Evolutionary conservation across 2,888 invertebrate species (phyloP).

Genomic region (Hetaerina titia): DNA sequence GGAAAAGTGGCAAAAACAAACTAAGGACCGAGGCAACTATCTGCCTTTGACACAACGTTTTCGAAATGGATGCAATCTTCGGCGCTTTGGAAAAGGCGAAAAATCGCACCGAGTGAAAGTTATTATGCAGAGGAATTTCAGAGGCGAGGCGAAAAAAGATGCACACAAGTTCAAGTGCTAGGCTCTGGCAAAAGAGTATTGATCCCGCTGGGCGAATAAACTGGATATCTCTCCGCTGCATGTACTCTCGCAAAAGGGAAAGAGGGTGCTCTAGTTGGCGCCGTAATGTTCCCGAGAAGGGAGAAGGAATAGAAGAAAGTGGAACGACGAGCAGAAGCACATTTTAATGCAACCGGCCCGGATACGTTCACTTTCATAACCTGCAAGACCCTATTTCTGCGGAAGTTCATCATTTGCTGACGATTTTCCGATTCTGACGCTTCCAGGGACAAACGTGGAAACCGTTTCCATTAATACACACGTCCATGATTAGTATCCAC

Average conservation of each 20-base stretch:
- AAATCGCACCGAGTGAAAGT: neutral
- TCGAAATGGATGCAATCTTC: neutral
- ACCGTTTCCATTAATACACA: no score
- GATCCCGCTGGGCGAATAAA: neutral
- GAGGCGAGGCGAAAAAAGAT: neutral
- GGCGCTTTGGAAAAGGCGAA: neutral
- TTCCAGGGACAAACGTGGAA: no score
- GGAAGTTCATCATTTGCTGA: no score
- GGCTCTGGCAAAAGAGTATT: conserved; percentile 21
- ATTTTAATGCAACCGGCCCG: no score
- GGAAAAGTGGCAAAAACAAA: no score
- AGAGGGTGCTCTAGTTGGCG: neutral
- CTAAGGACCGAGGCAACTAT: no score
- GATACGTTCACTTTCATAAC: no score
- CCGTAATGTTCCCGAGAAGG: neutral
- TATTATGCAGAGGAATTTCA: neutral
- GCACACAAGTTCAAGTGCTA: conserved; percentile 26
- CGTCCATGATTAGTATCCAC: no score
- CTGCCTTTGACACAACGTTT: neutral
- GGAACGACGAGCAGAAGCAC: neutral
- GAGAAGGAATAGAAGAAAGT: neutral
- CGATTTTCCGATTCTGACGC: no score
- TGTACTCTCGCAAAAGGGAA: neutral
- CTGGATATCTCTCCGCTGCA: neutral
- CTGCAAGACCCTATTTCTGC: no score